Evolutionary conservation across 1,140 invertebrate species (phyloP), one percentile per base, ranked within the genome.

Genomic region (Drosophila ohnishii): DNA sequence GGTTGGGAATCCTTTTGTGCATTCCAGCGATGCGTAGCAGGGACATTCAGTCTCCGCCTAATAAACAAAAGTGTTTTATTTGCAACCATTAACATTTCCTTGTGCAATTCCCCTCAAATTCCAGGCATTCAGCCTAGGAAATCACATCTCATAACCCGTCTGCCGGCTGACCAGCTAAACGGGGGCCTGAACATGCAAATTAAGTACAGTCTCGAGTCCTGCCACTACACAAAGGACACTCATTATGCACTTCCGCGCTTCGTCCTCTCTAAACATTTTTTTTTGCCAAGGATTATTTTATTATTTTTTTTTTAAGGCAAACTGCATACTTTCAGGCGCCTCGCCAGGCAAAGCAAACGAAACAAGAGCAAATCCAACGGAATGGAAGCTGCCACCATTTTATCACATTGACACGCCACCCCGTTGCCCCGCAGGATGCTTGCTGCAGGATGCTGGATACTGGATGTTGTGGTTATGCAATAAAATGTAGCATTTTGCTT

Each of bases 401-500:
- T 83, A 83, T 74, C 45, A 75, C 72, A 77, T 61, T 61, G 66
- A 53, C 57, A 79, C 65, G 37, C 35, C 44, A 37, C 9, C 61
- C 35, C 42, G 42, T 35, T 64, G 14, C 30, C 35, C 51, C 47
- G 37, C 30, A 47, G 14, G n/a, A 39, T 78, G 62, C 37, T n/a
- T 2, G 37, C 14, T 39, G 39, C 25, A 30, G 11, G 13, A 25
- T 19, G 34, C 19, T 19, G 65, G 13, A 10, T 53, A 8, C 34
- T 37, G 51, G 34, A 55, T 80, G 64, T 79, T 84, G 81, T 47
- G 81, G 81, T 75, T 81, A 70, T 69, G 62, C 65, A 66, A 81
- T 86, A 86, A 84, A 85, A 76, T 81, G 82, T 86, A 86, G 75
- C 82, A 81, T 78, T 85, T 86, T 78, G 73, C 75, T 74, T 78